Evolutionary conservation across 2,888 invertebrate genomes (phyloP).

Genomic region (Eupithecia inturbata): DNA sequence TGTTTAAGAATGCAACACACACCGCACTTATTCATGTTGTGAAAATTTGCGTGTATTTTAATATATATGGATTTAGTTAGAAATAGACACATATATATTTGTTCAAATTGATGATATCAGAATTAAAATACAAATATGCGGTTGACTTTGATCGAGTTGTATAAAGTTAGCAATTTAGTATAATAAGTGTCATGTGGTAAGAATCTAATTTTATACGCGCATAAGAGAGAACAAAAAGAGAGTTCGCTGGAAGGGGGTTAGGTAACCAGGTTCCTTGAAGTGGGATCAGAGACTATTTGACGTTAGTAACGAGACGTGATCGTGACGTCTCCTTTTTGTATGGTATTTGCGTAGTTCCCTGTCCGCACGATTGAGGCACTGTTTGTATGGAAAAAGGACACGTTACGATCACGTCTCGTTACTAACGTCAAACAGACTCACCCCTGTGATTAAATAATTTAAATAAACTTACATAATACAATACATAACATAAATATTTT

Average conservation of each 20-base stretch:
- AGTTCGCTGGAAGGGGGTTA: background rate
- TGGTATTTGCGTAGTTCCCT: no score
- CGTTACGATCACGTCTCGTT: no score
- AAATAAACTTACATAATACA: no score
- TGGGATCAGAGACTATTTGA: no score
- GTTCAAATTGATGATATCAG: background rate
- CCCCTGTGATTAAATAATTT: no score
- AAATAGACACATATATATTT: background rate
- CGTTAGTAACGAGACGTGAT: no score
- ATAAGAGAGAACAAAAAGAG: background rate
- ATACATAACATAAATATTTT: no score
- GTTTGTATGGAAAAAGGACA: no score
- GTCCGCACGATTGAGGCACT: no score
- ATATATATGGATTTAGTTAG: background rate
- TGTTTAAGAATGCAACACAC: slow-evolving; percentile 14
- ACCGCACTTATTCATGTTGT: slow-evolving; percentile 12
- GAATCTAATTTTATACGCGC: background rate
- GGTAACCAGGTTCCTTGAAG: no score
- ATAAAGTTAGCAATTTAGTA: background rate
- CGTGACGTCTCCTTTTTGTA: no score
- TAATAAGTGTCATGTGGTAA: background rate
- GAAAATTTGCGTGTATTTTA: slow-evolving; percentile 10
- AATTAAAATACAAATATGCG: background rate
- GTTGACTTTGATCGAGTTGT: background rate
- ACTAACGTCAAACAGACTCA: no score